These are phyloP conservation scores for Todiramphus saurophagus DNA, from an alignment of 2,113 vertebrate species.

Conservation along the genomic window DNA sequence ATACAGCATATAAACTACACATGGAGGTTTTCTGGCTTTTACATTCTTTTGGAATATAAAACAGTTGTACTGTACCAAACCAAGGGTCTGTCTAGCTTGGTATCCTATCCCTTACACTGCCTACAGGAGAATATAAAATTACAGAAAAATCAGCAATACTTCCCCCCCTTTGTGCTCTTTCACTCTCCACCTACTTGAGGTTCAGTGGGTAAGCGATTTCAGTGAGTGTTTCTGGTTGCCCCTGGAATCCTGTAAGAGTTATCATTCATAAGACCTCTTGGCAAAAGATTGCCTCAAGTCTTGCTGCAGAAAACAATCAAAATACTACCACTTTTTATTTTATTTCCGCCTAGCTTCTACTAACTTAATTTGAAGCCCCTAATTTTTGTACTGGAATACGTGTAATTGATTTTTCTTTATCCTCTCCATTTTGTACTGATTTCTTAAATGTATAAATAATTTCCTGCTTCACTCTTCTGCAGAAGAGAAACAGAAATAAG, in stretches of 20 bases:
- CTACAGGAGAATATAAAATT: neutral
- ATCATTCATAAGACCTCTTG: neutral
- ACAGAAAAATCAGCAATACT: neutral
- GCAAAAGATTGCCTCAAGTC: neutral
- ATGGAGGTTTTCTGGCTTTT: neutral
- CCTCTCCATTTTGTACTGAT: neutral
- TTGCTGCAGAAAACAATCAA: neutral
- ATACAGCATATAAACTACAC: neutral
- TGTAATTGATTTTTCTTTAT: neutral
- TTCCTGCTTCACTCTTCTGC: neutral
- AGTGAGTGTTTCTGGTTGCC: neutral
- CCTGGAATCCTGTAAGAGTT: rapidly evolving
- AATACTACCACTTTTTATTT: neutral
- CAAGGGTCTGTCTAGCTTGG: neutral
- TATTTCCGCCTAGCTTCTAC: neutral
- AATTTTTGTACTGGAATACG: neutral
- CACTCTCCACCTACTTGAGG: neutral
- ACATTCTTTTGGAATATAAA: neutral
- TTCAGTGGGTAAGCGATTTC: neutral
- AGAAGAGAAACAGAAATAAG: neutral
- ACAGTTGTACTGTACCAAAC: neutral
- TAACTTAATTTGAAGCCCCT: neutral
- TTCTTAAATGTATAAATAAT: neutral
- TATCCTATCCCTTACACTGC: neutral
- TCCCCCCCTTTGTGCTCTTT: neutral